Percentiles rank a stretch among this genome's conserved stretches.
Evolutionary conservation across 2,888 invertebrate species (phyloP).

Genomic region (Andrena bicolor): DNA sequence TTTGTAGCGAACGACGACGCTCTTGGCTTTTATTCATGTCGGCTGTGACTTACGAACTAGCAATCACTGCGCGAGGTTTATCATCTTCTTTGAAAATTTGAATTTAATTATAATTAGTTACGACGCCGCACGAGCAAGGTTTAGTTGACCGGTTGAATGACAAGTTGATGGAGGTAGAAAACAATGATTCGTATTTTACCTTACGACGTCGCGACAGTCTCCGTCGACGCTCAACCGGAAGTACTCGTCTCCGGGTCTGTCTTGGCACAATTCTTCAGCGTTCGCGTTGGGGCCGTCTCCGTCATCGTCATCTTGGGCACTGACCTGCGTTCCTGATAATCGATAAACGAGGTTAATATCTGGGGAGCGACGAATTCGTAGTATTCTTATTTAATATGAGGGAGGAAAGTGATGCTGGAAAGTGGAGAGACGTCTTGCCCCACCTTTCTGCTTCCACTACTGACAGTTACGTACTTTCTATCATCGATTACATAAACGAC

Average conservation of each 20-base stretch:
- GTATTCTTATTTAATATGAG: too few species aligned
- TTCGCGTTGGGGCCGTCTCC: conserved; percentile 87
- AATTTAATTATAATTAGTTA: too few species aligned
- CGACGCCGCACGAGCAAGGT: too few species aligned
- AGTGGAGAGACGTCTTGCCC: not conserved
- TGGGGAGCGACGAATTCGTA: too few species aligned
- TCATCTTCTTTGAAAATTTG: not conserved
- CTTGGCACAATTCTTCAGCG: conserved; percentile 94
- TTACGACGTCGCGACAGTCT: conserved; percentile 97
- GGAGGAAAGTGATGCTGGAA: not conserved
- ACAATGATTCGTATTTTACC: conserved; percentile 86
- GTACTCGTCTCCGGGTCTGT: conserved; percentile 96
- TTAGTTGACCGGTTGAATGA: too few species aligned
- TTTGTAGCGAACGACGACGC: not conserved
- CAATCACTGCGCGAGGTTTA: not conserved
- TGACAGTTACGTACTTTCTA: conserved; percentile 52
- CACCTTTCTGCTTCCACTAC: not conserved
- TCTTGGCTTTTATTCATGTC: not conserved
- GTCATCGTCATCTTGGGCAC: conserved; percentile 90
- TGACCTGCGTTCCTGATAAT: conserved; percentile 81
- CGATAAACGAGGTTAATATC: not conserved
- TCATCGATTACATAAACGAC: conserved; percentile 53
- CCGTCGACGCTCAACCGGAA: conserved; percentile 94
- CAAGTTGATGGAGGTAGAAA: too few species aligned
- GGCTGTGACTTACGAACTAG: too few species aligned